Evolutionary conservation across 2,113 vertebrate species (phyloP).

Genomic region (Scalopus aquaticus): DNA sequence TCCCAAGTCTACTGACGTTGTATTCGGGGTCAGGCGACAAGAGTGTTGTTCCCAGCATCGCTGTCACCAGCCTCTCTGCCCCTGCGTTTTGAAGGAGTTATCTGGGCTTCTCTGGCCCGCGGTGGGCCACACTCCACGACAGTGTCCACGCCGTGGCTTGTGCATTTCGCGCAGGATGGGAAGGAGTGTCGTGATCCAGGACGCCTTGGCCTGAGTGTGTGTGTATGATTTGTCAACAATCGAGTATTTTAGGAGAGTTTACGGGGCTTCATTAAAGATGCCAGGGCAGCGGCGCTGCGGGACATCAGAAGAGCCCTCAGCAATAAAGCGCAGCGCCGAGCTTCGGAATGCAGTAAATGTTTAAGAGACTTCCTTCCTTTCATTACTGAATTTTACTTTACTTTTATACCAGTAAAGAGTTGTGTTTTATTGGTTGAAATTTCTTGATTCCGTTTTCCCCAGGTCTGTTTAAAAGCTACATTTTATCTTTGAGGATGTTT

Average conservation of each 20-base stretch:
- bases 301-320: slow-evolving; percentile 93
- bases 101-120: neutral
- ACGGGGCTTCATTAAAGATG: slow-evolving; percentile 93
- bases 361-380: slow-evolving; percentile 94
- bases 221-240: slow-evolving; percentile 90
- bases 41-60: neutral
- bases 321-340: slow-evolving; percentile 89
- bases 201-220: slow-evolving; percentile 70
- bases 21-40: neutral
- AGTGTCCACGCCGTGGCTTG: slow-evolving; percentile 27
- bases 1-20: neutral
- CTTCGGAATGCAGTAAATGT: slow-evolving; percentile 96
- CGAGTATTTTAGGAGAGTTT: slow-evolving; percentile 91
- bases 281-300: slow-evolving; percentile 89
- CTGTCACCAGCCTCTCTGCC: neutral
- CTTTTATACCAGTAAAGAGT: slow-evolving; percentile 89
- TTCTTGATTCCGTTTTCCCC: slow-evolving; percentile 89
- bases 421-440: slow-evolving; percentile 91
- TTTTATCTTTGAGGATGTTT: slow-evolving; percentile 89
- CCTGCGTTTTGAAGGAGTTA: neutral
- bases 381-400: slow-evolving; percentile 92
- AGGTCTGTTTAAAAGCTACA: slow-evolving; percentile 88
- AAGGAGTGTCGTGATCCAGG: slow-evolving; percentile 66
- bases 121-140: neutral
- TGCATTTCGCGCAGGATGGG: slow-evolving; percentile 70